phyloP scores from a whole-genome alignment of 1,140 invertebrate genomes.

The Anastrepha ludens region DNA sequence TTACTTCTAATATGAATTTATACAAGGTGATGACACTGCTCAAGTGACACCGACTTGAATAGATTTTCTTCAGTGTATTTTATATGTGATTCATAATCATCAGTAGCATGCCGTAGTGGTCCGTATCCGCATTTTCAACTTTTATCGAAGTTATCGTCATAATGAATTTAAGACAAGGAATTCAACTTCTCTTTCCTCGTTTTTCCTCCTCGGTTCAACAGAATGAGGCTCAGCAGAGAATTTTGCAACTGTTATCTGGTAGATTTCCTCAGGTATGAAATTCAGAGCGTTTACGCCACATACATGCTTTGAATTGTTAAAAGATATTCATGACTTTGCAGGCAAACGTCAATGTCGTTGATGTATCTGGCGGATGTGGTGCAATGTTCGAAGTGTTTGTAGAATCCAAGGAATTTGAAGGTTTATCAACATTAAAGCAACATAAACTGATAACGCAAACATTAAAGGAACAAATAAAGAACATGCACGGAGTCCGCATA shows the following conservation, averaged over 20 bases:
- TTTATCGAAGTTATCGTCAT: not conserved
- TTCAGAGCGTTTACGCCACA: not conserved
- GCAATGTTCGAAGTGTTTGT: constrained; percentile 91
- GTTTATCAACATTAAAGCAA: constrained; percentile 85
- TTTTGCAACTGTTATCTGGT: not conserved
- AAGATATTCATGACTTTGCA: not conserved
- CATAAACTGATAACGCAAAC: constrained; percentile 86
- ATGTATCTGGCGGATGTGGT: constrained; percentile 90
- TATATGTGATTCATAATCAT: not conserved
- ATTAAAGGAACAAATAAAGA: constrained; percentile 86
- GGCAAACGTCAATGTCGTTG: constrained; percentile 78
- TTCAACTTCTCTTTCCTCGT: not conserved
- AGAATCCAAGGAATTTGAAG: constrained; percentile 85
- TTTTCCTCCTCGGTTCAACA: constrained; percentile 12
- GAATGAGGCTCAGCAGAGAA: constrained; percentile 9
- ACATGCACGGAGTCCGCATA: constrained; percentile 89
- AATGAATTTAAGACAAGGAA: not conserved
- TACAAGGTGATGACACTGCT: no score
- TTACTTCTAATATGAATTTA: no score
- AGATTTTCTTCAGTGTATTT: no score
- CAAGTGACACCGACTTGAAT: no score
- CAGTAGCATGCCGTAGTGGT: not conserved
- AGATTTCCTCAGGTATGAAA: constrained; percentile 24
- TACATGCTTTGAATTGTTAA: not conserved
- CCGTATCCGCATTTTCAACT: not conserved